A percentile compares a stretch with the other conserved stretches of the same genome.
Evolutionary conservation across 2,888 invertebrate species (phyloP).

Genomic region (Bombylius major): DNA sequence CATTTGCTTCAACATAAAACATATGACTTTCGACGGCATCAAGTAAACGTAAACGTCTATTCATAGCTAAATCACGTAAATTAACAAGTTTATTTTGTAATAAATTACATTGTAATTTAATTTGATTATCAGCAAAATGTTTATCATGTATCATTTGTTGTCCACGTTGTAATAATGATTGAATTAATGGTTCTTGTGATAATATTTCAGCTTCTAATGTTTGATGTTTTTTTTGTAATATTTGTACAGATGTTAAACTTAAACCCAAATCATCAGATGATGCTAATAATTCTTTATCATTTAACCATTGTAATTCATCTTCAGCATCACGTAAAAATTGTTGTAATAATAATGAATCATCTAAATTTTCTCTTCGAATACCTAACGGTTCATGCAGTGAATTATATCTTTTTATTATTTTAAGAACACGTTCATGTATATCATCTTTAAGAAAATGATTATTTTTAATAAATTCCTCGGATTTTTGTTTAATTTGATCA

Average conservation of each 20-base stretch:
- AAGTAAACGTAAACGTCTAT: slow-evolving; percentile 56
- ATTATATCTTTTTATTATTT: slow-evolving; percentile 55
- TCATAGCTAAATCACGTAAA: slow-evolving; percentile 58
- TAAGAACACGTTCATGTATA: slow-evolving; percentile 59
- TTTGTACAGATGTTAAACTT: slow-evolving; percentile 63
- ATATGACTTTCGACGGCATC: slow-evolving; percentile 76
- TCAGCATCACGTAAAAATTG: slow-evolving; percentile 86
- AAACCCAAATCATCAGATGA: slow-evolving; percentile 56
- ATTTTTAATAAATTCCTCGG: slow-evolving; percentile 61
- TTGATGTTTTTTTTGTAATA: slow-evolving; percentile 86
- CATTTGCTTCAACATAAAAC: slow-evolving; percentile 79
- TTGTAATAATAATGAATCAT: slow-evolving; percentile 77
- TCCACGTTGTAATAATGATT: slow-evolving; percentile 59
- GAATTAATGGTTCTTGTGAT: slow-evolving; percentile 72
- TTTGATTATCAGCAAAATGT: slow-evolving; percentile 69
- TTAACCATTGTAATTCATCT: slow-evolving; percentile 87
- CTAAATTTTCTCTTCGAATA: slow-evolving; percentile 80
- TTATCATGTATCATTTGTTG: slow-evolving; percentile 67
- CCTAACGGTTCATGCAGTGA: slow-evolving; percentile 82
- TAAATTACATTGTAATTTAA: slow-evolving; percentile 41
- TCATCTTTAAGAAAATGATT: slow-evolving; percentile 85
- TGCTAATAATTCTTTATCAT: slow-evolving; percentile 58
- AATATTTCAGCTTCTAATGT: slow-evolving; percentile 79
- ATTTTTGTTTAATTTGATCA: slow-evolving; percentile 63
- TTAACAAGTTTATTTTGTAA: slow-evolving; percentile 57